Evolutionary conservation across 2,797 vertebrate genomes (phyloP).

Genomic region (Pseudochaenichthys georgianus): DNA sequence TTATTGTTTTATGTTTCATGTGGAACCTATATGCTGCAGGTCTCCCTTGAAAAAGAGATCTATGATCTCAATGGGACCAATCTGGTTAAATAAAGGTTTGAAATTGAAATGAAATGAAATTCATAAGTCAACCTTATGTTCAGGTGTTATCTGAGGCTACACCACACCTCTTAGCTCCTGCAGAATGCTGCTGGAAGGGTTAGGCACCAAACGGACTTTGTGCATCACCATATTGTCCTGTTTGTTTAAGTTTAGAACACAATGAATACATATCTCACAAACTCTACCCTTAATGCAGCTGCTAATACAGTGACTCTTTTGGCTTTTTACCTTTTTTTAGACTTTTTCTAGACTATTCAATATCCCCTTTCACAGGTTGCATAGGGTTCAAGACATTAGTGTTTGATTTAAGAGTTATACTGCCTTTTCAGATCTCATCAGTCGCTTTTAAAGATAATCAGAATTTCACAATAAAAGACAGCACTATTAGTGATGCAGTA

Average conservation of each 20-base stretch:
- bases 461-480: slow-evolving; percentile 1
- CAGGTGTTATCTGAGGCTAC: background rate
- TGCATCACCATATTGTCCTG: background rate
- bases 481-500: background rate
- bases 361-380: background rate
- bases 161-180: background rate
- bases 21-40: too few relatives aligned
- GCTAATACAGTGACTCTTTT: background rate
- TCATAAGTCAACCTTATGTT: too few relatives aligned
- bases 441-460: background rate
- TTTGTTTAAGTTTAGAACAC: too few relatives aligned
- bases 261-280: too few relatives aligned
- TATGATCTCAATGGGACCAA: too few relatives aligned
- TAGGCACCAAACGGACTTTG: background rate
- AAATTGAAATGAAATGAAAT: too few relatives aligned
- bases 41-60: too few relatives aligned
- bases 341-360: background rate
- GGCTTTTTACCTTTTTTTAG: background rate
- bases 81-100: too few relatives aligned
- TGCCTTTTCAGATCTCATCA: background rate
- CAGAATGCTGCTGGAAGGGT: background rate
- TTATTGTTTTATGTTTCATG: too few relatives aligned
- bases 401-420: background rate
- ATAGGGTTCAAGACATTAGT: background rate
- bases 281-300: background rate